A percentile compares a stretch with the other conserved stretches of the same genome.
These are phyloP conservation scores for Oryzias dopingdopingensis DNA, from an alignment of 2,797 vertebrate genomes.

Conservation along the genomic window DNA sequence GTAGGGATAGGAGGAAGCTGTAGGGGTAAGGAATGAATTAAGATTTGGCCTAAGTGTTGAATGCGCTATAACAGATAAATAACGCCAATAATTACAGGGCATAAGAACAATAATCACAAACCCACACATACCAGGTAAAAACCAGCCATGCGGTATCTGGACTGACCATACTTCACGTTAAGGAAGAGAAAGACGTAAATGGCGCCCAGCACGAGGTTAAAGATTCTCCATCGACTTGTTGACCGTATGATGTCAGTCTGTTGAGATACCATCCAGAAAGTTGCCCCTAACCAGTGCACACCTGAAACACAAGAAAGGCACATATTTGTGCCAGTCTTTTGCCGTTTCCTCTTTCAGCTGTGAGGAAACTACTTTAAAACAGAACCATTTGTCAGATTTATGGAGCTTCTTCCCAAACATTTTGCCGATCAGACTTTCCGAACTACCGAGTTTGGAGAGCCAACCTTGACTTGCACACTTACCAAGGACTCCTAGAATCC, in stretches of 20 bases:
- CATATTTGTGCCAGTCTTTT: background rate
- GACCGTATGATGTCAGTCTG: constrained; percentile 82
- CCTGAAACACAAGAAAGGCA: constrained; percentile 57
- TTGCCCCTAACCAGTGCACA: constrained; percentile 85
- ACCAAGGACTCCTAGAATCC: constrained; percentile 84
- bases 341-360: background rate
- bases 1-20: too few relatives aligned
- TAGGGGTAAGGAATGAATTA: too few relatives aligned
- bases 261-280: constrained; percentile 89
- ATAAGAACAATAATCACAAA: background rate
- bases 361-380: constrained; percentile 7
- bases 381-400: background rate
- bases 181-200: constrained; percentile 85
- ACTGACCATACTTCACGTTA: constrained; percentile 81
- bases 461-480: constrained; percentile 30
- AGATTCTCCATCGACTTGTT: constrained; percentile 80
- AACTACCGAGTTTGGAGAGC: background rate
- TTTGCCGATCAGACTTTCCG: background rate
- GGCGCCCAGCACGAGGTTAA: constrained; percentile 83
- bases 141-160: constrained; percentile 76
- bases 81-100: background rate
- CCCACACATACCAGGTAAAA: constrained; percentile 84
- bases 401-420: background rate
- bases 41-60: too few relatives aligned
- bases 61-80: background rate